Conservation (phyloP, 2,888 invertebrate genomes). For the Andrena praecox region DNA sequence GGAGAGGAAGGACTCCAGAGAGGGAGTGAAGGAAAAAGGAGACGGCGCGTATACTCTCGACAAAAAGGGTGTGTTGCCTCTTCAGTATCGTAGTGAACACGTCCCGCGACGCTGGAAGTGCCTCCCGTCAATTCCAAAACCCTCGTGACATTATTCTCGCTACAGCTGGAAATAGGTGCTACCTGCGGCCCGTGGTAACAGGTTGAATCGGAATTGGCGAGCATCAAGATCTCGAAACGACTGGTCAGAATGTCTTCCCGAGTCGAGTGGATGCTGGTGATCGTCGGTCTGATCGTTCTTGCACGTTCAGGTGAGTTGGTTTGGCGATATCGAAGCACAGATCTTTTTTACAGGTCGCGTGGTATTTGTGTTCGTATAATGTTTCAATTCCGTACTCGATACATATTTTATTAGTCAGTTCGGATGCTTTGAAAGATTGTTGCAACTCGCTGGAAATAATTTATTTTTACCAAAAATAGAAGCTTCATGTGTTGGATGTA, state of each 20-base stretch:
- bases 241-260: slow-evolving; percentile 40
- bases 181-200: neutral
- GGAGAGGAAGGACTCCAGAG: slow-evolving; percentile 21
- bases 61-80: slow-evolving; percentile 68
- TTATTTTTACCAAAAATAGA: too few relatives aligned
- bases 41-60: slow-evolving; percentile 37
- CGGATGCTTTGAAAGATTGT: neutral
- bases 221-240: neutral
- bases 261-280: slow-evolving; percentile 20
- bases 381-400: neutral
- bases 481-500: too few relatives aligned
- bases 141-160: neutral
- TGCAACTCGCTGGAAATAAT: too few relatives aligned
- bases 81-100: slow-evolving; percentile 68
- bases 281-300: slow-evolving; percentile 49
- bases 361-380: neutral
- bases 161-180: neutral
- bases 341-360: neutral
- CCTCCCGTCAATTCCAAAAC: slow-evolving; percentile 12
- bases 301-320: slow-evolving; percentile 53
- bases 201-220: neutral
- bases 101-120: slow-evolving; percentile 56
- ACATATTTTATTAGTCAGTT: neutral
- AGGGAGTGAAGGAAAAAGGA: slow-evolving; percentile 48
- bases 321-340: neutral